Conservation (phyloP, 2,888 invertebrate species). For the Hermaeophaga mercurialis region DNA sequence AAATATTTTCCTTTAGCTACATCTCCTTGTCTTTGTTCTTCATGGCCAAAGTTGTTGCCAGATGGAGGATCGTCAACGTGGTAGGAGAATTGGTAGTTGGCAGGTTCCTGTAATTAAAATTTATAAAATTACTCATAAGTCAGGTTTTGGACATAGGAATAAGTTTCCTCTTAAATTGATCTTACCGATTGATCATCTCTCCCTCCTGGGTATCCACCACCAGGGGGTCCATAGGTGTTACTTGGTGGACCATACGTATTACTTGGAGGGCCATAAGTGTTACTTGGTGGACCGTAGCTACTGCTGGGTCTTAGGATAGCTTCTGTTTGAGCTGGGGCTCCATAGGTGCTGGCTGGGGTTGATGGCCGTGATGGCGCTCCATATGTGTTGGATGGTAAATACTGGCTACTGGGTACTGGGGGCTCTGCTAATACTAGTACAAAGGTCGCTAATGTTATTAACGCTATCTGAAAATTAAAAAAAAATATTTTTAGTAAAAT, state of each 20-base stretch:
- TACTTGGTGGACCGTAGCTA: constrained; percentile 40
- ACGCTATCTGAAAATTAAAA: constrained; percentile 40
- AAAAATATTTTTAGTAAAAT: no score
- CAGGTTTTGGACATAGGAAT: no score
- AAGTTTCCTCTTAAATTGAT: no score
- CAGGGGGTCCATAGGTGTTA: constrained; percentile 37
- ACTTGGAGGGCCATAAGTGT: constrained; percentile 40
- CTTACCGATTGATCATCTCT: constrained; percentile 53
- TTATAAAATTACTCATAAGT: no score
- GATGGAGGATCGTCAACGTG: constrained; percentile 67
- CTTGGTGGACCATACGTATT: constrained; percentile 40
- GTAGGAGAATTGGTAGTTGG: constrained; percentile 71
- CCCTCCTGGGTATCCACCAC: constrained; percentile 35
- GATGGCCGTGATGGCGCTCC: constrained; percentile 43
- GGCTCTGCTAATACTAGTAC: constrained; percentile 53
- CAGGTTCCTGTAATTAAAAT: constrained; percentile 52
- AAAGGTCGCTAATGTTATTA: constrained; percentile 43
- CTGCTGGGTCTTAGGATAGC: constrained; percentile 38
- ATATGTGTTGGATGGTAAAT: constrained; percentile 50
- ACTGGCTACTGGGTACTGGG: constrained; percentile 52
- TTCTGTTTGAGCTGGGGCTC: constrained; percentile 41
- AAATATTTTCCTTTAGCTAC: constrained; percentile 72
- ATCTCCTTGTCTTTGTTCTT: constrained; percentile 68
- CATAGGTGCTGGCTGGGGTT: constrained; percentile 46
- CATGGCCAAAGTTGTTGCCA: constrained; percentile 73